A percentile compares a stretch with the other conserved stretches of the same genome.
These are phyloP conservation scores for Acanthurus leucopareius DNA, from an alignment of 2,797 vertebrate genomes.

Conservation along the genomic window DNA sequence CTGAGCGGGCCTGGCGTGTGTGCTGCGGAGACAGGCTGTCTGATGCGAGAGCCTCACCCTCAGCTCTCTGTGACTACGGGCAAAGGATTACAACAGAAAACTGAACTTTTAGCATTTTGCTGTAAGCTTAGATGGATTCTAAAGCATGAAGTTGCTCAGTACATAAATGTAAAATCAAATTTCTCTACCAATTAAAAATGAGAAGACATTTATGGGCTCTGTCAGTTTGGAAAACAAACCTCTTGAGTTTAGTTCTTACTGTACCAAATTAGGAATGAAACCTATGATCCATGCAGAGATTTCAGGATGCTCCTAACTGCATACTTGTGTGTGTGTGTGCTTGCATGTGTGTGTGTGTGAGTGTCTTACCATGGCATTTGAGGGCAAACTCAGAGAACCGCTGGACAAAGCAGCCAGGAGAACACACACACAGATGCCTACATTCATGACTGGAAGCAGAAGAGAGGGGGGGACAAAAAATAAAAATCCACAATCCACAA, in stretches of 20 bases:
- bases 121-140: background rate
- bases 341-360: constrained; percentile 9
- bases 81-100: background rate
- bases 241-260: too few relatives aligned
- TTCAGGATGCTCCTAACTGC: background rate
- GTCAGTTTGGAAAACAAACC: too few relatives aligned
- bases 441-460: constrained; percentile 75
- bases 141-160: background rate
- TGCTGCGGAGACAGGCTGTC: constrained; percentile 55
- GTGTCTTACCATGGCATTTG: constrained; percentile 64
- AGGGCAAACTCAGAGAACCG: constrained; percentile 74
- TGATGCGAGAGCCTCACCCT: constrained; percentile 45
- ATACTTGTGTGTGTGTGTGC: constrained; percentile 1
- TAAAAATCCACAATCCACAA: background rate
- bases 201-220: too few relatives aligned
- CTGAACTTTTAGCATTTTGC: background rate
- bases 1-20: constrained; percentile 72
- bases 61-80: constrained; percentile 54
- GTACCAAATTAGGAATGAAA: too few relatives aligned
- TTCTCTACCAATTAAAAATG: too few relatives aligned
- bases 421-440: constrained; percentile 77
- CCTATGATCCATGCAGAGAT: background rate
- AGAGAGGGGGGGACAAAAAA: background rate
- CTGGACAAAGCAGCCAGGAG: constrained; percentile 78
- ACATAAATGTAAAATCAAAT: background rate